phyloP scores from a whole-genome alignment of 2,113 vertebrate species.

The Marmota monax region DNA sequence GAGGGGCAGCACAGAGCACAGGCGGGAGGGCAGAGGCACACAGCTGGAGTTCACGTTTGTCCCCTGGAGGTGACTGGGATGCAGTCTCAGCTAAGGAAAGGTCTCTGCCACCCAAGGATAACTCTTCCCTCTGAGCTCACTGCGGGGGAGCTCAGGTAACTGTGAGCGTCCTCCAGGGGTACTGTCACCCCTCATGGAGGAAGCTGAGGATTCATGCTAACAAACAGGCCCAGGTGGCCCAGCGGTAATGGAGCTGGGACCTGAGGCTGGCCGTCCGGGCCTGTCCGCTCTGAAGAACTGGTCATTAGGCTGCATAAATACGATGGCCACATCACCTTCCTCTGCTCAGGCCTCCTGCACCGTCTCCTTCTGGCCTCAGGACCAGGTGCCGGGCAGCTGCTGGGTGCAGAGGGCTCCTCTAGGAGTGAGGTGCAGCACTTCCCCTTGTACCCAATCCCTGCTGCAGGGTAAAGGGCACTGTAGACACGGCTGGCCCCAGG shows the following conservation, averaged over 20 bases:
- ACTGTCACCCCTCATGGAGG: fast-evolving
- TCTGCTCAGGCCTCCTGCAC: background rate
- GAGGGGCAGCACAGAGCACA: too few species aligned
- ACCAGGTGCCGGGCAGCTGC: background rate
- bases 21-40: background rate
- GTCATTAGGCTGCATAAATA: background rate
- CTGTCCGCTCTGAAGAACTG: background rate
- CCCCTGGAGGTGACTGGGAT: background rate
- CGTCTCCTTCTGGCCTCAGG: background rate
- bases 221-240: fast-evolving
- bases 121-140: background rate
- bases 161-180: background rate
- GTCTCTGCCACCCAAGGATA: background rate
- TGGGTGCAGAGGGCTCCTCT: background rate
- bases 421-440: fast-evolving
- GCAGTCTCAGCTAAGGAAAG: too few species aligned
- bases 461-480: background rate
- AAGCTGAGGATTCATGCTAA: fast-evolving
- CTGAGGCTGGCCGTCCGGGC: background rate
- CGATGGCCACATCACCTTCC: too few species aligned
- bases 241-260: background rate
- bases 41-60: too few species aligned
- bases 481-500: background rate
- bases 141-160: background rate
- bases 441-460: too few species aligned